Evolutionary conservation across 2,113 vertebrate genomes (phyloP).

Genomic region (Delphinapterus leucas): DNA sequence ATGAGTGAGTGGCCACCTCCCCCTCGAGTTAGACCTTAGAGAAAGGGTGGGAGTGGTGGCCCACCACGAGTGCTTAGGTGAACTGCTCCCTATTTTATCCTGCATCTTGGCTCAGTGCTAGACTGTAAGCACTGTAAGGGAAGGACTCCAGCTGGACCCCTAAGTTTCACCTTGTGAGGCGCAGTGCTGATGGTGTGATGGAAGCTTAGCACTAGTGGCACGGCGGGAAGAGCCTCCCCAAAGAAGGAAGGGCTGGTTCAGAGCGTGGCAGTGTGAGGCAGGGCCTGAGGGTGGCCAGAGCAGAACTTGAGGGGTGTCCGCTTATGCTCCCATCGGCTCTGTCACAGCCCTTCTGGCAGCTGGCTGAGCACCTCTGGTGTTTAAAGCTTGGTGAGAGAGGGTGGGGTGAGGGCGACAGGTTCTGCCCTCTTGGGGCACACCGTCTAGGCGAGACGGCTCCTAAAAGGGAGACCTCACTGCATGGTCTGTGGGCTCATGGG

Average conservation of each 20-base stretch:
- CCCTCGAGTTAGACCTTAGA: not conserved
- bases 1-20: not conserved
- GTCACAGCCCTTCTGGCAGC: not conserved
- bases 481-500: not conserved
- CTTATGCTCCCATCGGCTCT: not conserved
- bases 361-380: not conserved
- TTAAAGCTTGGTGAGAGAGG: not conserved
- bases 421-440: not conserved
- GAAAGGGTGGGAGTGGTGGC: not conserved
- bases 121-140: not conserved
- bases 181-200: no score
- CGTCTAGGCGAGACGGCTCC: not conserved
- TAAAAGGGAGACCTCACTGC: not conserved
- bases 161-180: accelerated
- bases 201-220: not conserved
- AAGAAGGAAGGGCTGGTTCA: not conserved
- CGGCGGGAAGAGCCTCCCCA: not conserved
- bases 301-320: not conserved
- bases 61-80: not conserved
- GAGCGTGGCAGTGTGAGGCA: not conserved
- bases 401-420: not conserved
- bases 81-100: not conserved
- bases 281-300: not conserved
- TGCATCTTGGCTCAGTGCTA: not conserved
- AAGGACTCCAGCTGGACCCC: not conserved